phyloP scores from a whole-genome alignment of 2,888 invertebrate genomes.

The Dicyrtoma fusca region DNA sequence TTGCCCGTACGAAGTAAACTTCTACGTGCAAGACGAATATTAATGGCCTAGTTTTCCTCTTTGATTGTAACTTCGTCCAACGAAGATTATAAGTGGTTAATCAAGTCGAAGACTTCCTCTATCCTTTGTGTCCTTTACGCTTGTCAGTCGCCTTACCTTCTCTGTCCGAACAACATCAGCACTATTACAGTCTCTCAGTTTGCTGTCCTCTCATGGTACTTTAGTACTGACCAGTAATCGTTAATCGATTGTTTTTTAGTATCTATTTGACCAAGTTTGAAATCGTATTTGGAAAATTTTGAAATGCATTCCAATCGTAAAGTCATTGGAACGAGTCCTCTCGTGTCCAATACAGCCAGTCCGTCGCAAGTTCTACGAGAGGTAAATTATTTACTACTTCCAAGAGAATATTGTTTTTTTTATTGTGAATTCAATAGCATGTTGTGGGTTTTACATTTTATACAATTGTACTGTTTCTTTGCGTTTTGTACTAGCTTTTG shows the following conservation, averaged over 20 bases:
- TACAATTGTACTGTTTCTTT: too few relatives aligned
- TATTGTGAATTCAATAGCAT: not conserved
- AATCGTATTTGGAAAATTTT: conserved; percentile 5
- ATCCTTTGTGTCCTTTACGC: conserved; percentile 15
- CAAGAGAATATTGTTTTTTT: not conserved
- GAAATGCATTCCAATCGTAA: conserved; percentile 54
- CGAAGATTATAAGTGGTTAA: conserved; percentile 36
- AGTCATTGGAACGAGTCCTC: conserved; percentile 54
- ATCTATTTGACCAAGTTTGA: conserved; percentile 9
- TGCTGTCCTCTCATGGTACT: conserved; percentile 7
- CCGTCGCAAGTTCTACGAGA: conserved; percentile 50
- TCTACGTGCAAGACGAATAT: conserved; percentile 26
- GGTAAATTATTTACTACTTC: conserved; percentile 42
- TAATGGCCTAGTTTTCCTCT: conserved; percentile 44
- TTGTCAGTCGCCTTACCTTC: conserved; percentile 22
- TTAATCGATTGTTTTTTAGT: conserved; percentile 21
- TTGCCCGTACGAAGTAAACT: conserved; percentile 24
- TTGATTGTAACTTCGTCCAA: conserved; percentile 29
- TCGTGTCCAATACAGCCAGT: conserved; percentile 53
- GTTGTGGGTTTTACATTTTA: conserved; percentile 6
- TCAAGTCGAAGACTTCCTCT: conserved; percentile 35
- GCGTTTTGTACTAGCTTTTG: conserved; percentile 1
- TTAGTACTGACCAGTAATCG: not conserved
- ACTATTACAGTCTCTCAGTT: not conserved
- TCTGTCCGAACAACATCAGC: conserved; percentile 26